Conservation (phyloP, 2,797 vertebrate genomes). For the Danio kyathit region DNA sequence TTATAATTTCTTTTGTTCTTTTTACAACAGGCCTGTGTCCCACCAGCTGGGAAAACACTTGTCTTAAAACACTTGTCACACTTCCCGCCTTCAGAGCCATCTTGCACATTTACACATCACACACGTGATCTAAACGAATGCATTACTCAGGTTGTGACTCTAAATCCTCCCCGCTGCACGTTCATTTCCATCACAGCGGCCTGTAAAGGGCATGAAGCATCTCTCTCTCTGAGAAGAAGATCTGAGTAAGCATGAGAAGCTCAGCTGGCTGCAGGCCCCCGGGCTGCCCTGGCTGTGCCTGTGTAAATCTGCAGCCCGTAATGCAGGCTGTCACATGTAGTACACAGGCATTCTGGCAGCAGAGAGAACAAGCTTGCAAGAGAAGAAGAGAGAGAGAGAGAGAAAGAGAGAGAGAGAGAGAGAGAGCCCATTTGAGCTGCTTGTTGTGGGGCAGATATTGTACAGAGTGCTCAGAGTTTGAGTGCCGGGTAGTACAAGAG, state of each 20-base stretch:
- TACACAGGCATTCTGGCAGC: conserved; percentile 74
- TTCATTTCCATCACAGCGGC: conserved; percentile 15
- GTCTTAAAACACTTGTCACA: background rate
- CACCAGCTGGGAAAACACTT: conserved; percentile 1
- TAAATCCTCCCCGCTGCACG: background rate
- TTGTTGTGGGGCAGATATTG: conserved; percentile 85
- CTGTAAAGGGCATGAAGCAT: conserved; percentile 30
- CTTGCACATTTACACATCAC: conserved; percentile 12
- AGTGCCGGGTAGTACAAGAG: conserved; percentile 64
- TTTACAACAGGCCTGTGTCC: background rate
- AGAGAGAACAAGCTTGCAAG: conserved; percentile 38
- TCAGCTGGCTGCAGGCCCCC: conserved; percentile 73
- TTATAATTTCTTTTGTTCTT: background rate
- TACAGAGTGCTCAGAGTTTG: conserved; percentile 68
- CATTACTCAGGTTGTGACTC: background rate
- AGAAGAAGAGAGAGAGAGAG: conserved; percentile 25
- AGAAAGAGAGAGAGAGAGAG: conserved; percentile 32
- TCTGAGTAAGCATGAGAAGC: conserved; percentile 79
- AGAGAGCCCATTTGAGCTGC: conserved; percentile 48
- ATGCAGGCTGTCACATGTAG: conserved; percentile 83
- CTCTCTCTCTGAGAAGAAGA: conserved; percentile 63
- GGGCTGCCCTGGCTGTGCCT: conserved; percentile 76
- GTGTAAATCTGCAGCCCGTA: conserved; percentile 76
- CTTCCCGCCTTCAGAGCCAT: background rate
- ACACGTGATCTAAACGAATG: background rate